These are phyloP conservation scores for Lucilia cuprina DNA, from an alignment of 1,140 invertebrate genomes.

Conservation along the genomic window DNA sequence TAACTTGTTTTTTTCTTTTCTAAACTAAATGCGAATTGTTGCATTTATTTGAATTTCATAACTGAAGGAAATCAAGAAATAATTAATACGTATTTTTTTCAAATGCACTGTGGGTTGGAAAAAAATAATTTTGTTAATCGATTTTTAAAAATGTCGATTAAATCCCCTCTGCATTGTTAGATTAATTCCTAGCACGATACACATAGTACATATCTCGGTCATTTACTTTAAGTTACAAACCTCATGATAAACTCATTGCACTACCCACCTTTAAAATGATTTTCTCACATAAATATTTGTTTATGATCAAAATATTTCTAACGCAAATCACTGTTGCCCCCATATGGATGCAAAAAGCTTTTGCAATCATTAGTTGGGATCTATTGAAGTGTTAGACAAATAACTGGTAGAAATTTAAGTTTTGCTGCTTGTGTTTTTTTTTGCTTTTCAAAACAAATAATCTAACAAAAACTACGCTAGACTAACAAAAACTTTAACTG, in stretches of 20 bases:
- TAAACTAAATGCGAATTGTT: not conserved
- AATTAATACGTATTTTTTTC: too few species aligned
- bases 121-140: not conserved
- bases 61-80: slow-evolving; percentile 1
- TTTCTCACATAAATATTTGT: not conserved
- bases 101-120: too few species aligned
- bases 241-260: not conserved
- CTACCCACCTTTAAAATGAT: not conserved
- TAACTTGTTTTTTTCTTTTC: not conserved
- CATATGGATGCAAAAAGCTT: not conserved
- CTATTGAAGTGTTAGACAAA: not conserved
- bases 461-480: not conserved
- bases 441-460: not conserved
- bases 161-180: too few species aligned
- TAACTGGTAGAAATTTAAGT: not conserved
- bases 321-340: not conserved
- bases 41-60: not conserved
- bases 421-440: not conserved
- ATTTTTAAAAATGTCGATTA: too few species aligned
- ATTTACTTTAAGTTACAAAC: too few species aligned
- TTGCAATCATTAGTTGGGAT: not conserved
- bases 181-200: too few species aligned
- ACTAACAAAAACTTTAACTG: not conserved
- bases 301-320: not conserved
- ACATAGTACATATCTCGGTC: too few species aligned